phyloP scores from a whole-genome alignment of 2,113 vertebrate species.

The Pelecanus crispus region DNA sequence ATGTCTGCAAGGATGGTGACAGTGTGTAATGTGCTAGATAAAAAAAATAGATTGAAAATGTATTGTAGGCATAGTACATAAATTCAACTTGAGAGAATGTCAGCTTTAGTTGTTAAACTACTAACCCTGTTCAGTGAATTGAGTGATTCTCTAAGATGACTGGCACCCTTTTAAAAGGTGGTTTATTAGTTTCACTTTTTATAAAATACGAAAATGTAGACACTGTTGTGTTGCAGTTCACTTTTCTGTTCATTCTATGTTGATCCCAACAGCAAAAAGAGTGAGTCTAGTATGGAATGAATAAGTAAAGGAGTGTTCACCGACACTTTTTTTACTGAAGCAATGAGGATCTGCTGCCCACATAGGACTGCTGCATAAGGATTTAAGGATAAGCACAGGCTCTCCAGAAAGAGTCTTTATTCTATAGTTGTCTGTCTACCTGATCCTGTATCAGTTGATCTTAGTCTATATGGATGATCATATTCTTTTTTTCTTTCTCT shows the following conservation, averaged over 20 bases:
- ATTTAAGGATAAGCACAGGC: not conserved
- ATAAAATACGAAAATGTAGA: not conserved
- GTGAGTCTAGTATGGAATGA: not conserved
- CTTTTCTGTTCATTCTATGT: not conserved
- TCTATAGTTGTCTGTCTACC: not conserved
- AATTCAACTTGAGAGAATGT: slow-evolving; percentile 20
- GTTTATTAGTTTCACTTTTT: not conserved
- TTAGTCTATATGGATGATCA: not conserved
- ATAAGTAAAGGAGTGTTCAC: not conserved
- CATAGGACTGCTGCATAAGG: not conserved
- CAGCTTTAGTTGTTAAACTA: slow-evolving; percentile 1
- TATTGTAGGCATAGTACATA: not conserved
- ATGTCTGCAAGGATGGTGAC: not conserved
- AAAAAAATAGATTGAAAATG: slow-evolving; percentile 25
- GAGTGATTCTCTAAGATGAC: not conserved
- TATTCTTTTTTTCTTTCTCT: not conserved
- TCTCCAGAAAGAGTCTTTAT: not conserved
- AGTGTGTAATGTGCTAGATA: not conserved
- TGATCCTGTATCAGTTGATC: not conserved
- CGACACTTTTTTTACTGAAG: not conserved
- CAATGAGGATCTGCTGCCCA: not conserved
- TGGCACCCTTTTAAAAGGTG: not conserved
- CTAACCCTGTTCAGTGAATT: not conserved
- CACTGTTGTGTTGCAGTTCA: not conserved
- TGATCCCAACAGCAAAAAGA: not conserved